Base-by-base conservation (phyloP, 2,113 vertebrate genomes). In the Pantherophis guttatus region DNA sequence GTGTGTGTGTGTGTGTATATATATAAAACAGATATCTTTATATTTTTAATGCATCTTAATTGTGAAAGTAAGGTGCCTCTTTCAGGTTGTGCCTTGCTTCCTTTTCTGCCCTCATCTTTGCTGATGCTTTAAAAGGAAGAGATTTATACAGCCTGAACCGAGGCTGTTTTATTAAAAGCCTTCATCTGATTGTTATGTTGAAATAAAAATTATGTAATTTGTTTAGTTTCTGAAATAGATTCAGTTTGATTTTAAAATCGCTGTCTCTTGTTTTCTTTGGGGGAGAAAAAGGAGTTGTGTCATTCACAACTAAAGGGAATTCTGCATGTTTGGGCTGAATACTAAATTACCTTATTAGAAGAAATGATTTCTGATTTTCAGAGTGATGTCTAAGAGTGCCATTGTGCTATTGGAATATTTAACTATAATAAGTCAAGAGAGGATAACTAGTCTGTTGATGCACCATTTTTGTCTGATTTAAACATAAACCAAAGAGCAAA, bases 11-110 rank as follows among this genome's bases (percentile, higher is more conserved):
- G 70, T 50, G 48, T 50, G 48, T 50, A n/a, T 33, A 96, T 91
- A 94, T 81, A 93, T 89, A 59, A 93, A 88, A 91, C 87, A 94
- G 65, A 94, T 52, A 3, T 33, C 54, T 92, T 89, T 94, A 90
- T 98, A 98, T 98, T 98, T 98, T 97, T 97, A 97, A 96, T 91
- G 90, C 44, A 94, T 94, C 96, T 58, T 93, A 89, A 93, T 93
- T 59, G 81, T 0, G 3, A 1, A 0, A 91, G 17, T 3, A 39
- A 90, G 86, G 70, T 85, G 91, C 57, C 15, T 59, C 94, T 95
- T 92, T 94, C 93, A 48, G 2, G 96, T 52, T 93, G 91, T 93
- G 94, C 95, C 95, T 97, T 92, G 92, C 70, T 90, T 95, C 94
- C 91, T 96, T 93, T 90, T 95, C 96, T 96, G 95, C 94, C 94